Percentiles rank a stretch among this genome's conserved stretches.
phyloP scores from a whole-genome alignment of 2,888 invertebrate species.

The Agonopterix subpropinquella region DNA sequence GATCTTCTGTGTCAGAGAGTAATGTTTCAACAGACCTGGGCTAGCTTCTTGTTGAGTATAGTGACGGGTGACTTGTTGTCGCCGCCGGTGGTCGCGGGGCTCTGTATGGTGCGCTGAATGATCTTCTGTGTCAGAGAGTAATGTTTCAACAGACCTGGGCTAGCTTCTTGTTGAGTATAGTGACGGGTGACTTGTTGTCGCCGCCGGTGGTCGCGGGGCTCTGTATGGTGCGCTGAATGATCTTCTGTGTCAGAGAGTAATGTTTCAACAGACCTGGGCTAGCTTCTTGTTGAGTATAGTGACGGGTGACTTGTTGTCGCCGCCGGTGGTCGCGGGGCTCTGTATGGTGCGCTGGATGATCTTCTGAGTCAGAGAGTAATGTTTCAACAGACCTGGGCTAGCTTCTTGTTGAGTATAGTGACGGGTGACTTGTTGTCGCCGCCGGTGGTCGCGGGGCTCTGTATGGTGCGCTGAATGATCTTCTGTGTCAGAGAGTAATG shows the following conservation, averaged over 20 bases:
- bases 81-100: constrained; percentile 30
- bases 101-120: constrained; percentile 66
- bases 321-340: constrained; percentile 31
- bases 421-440: constrained; percentile 54
- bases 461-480: constrained; percentile 69
- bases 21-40: constrained; percentile 36
- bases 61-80: constrained; percentile 58
- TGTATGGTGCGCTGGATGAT: constrained; percentile 71
- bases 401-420: constrained; percentile 59
- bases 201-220: constrained; percentile 31
- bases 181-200: constrained; percentile 56
- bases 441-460: constrained; percentile 36
- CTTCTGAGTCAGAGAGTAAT: constrained; percentile 52
- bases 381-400: constrained; percentile 44
- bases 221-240: constrained; percentile 69
- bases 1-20: constrained; percentile 66
- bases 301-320: constrained; percentile 55
- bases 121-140: constrained; percentile 66
- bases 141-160: constrained; percentile 39
- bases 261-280: constrained; percentile 39
- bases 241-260: constrained; percentile 60
- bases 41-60: constrained; percentile 60
- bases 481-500: constrained; percentile 51
- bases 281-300: constrained; percentile 62
- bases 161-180: constrained; percentile 60